Base-by-base conservation (phyloP, 1,140 invertebrate genomes). In the Penaeus chinensis region DNA sequence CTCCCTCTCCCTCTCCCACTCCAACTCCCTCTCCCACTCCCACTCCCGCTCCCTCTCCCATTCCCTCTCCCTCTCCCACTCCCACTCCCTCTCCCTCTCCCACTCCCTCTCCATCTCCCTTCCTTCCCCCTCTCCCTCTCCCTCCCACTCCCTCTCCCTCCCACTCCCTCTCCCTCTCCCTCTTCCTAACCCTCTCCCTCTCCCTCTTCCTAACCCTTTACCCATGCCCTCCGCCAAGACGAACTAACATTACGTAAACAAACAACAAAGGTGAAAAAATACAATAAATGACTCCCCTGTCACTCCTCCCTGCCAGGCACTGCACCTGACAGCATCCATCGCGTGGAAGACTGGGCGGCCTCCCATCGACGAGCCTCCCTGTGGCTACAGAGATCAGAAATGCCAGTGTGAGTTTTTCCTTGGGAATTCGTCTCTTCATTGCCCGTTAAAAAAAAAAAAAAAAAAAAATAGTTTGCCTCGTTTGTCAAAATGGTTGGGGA, bases 371-470 rank as follows among this genome's bases (percentile, higher is more conserved):
- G 97, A 98, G 91, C 98, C 98, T 7, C 92, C 93, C 7, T 99
- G 98, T 92, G 98, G 98, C 10, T 99, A 98, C 92, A 93, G 95
- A 47, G 96, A 96, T 71, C 97, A 98, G 93, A 97, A 98, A 93
- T 98, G 98, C 91, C 95, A 85, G 82, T 90, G 89, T 90, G 47
- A 90, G 89, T 90, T 1, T 42, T 42, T 42, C 7, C 0, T 42
- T 42, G 37, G 1, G 37, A 2, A 8, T 4, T 42, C 0, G 37
- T 42, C 4, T 42, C 7, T 42, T 42, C 7, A 7, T 42, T 2
- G 7, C 7, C 4, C 4, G 37, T 42, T 1, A 32, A 32, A 32
- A 2, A 32, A 32, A 32, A 32, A 1, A 32, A 32, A 32, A 32
- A 32, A 32, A 32, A 1, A 32, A n/a, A n/a, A n/a, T n/a, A n/a